Conservation (phyloP, 2,888 invertebrate species). For the Dyspetes luteomarginatus region DNA sequence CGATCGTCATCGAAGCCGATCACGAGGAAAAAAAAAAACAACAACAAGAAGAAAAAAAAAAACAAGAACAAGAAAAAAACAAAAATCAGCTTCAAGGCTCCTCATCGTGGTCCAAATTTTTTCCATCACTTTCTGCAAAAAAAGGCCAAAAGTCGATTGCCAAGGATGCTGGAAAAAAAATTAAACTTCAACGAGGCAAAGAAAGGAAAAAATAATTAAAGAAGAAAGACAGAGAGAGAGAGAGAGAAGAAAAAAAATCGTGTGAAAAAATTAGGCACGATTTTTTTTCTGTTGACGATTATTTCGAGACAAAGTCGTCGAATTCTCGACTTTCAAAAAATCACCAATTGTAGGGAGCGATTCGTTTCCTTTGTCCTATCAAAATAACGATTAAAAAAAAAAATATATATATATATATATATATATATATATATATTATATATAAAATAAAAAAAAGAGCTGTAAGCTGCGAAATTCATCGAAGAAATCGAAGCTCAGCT, state of each 20-base stretch:
- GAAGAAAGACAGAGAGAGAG: not conserved
- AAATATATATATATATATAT: too few relatives aligned
- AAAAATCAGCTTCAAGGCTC: conserved; percentile 36
- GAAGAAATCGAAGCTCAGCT: conserved; percentile 29
- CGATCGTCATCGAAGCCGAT: conserved; percentile 42
- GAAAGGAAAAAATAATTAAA: not conserved
- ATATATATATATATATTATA: too few relatives aligned
- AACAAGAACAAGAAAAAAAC: conserved; percentile 29
- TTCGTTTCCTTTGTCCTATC: not conserved
- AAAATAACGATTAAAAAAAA: not conserved
- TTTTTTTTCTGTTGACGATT: not conserved
- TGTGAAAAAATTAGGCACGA: not conserved
- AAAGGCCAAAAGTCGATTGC: conserved; percentile 20
- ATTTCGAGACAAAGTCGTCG: not conserved
- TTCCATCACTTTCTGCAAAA: too few relatives aligned
- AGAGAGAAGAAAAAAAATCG: not conserved
- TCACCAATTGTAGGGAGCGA: not conserved
- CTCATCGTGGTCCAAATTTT: too few relatives aligned
- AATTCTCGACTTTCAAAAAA: not conserved
- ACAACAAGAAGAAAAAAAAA: not conserved
- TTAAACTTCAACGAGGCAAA: not conserved
- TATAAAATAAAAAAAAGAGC: conserved; percentile 19
- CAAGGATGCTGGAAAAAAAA: conserved; percentile 8
- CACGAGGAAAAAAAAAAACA: not conserved
- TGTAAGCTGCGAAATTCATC: conserved; percentile 20